Conservation (phyloP, 2,797 vertebrate species). For the Tragopan temminckii region DNA sequence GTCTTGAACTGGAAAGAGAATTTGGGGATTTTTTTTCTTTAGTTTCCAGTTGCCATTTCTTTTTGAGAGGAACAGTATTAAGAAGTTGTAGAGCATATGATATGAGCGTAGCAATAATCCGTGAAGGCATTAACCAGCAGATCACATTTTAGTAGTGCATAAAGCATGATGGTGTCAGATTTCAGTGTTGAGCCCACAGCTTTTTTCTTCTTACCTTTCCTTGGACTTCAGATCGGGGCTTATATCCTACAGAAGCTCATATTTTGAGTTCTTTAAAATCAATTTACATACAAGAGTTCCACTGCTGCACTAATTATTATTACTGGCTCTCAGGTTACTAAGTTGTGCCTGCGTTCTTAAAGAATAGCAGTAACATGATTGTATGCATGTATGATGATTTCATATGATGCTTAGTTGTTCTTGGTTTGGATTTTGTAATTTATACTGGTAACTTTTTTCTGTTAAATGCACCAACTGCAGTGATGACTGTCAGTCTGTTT, state of each 20-base stretch:
- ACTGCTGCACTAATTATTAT: not conserved
- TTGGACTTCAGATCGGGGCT: not conserved
- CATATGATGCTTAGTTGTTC: conserved; percentile 6
- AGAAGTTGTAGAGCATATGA: not conserved
- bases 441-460: not conserved
- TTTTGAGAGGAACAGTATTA: not conserved
- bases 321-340: not conserved
- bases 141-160: not conserved
- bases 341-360: not conserved
- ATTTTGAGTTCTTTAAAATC: not conserved
- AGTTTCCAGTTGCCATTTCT: not conserved
- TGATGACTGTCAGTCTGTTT: not conserved
- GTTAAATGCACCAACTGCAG: not conserved
- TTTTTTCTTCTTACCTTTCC: not conserved
- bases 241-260: not conserved
- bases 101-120: not conserved
- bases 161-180: not conserved
- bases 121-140: not conserved
- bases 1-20: not conserved
- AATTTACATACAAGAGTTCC: not conserved
- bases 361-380: not conserved
- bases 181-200: not conserved
- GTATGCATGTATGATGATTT: not conserved
- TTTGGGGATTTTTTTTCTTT: conserved; percentile 12
- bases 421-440: conserved; percentile 2